A percentile compares a stretch with the other conserved stretches of the same genome.
Evolutionary conservation across 2,888 invertebrate species (phyloP).

Genomic region (Priocnemis perturbator): DNA sequence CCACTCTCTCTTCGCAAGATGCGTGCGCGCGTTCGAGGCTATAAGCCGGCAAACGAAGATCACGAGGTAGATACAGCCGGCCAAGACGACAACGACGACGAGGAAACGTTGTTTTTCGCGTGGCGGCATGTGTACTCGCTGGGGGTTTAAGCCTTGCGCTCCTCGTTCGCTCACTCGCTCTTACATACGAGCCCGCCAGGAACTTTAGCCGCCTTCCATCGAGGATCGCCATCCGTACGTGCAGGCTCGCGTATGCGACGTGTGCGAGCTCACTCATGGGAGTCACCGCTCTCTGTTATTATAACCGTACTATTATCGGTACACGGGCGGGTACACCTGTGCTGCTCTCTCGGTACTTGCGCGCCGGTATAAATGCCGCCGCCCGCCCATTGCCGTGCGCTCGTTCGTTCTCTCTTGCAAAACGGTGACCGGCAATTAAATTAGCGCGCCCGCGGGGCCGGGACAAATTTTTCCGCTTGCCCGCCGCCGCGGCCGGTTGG

Average conservation of each 20-base stretch:
- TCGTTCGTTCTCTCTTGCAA: slow-evolving; percentile 26
- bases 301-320: slow-evolving; percentile 66
- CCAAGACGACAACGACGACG: slow-evolving; percentile 1
- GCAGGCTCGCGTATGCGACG: slow-evolving; percentile 22
- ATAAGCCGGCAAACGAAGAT: background rate
- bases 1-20: too few species aligned
- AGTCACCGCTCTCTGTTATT: slow-evolving; percentile 58
- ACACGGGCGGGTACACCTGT: slow-evolving; percentile 56
- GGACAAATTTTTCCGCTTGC: slow-evolving; percentile 17
- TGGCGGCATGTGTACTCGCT: background rate
- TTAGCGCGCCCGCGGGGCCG: slow-evolving; percentile 32
- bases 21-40: background rate
- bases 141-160: background rate
- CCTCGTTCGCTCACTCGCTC: background rate
- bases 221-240: slow-evolving; percentile 8
- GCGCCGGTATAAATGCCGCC: slow-evolving; percentile 16
- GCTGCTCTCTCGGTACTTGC: slow-evolving; percentile 20
- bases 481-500: background rate
- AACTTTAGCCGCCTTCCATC: background rate
- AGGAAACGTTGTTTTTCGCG: slow-evolving; percentile 8
- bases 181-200: background rate
- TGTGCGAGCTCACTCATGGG: slow-evolving; percentile 30
- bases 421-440: slow-evolving; percentile 53
- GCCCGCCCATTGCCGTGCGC: slow-evolving; percentile 32
- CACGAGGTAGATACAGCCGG: background rate